Evolutionary conservation across 2,797 vertebrate species (phyloP), one percentile per base, ranked within the genome.

Genomic region (Cetoscarus ocellatus): DNA sequence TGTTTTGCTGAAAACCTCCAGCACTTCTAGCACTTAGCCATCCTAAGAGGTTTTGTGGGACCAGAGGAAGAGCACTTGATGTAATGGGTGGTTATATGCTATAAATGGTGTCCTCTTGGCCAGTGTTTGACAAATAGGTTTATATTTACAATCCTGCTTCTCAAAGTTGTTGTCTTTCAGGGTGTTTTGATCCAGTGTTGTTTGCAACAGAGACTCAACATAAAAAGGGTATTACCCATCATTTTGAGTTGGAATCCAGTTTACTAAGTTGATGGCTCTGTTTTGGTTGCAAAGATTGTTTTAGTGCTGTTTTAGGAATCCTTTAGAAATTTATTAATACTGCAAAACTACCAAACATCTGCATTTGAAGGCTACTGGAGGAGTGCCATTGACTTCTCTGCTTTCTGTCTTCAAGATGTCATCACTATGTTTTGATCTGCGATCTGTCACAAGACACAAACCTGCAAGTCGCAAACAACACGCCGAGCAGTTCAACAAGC

Each of bases 351-450:
- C 58, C 71, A 66, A 19, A 17, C 49, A 61, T 66, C 42, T 45
- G 17, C 61, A 52, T 42, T 38, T 12, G 58, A 65, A 51, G 17
- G 52, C 36, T 8, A 56, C 4, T 59, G 50, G 56, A 67, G 67
- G 54, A 39, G 64, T 40, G 51, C 55, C 17, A 1, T 49, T 59
- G 43, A 42, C 67, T 44, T 60, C 40, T 10, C 34, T 57, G 27
- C 67, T 40, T 61, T 66, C 53, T 59, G 34, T 76, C 74, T 77
- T 76, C 38, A 71, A 40, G 72, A 78, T 76, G 69, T 84, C 84
- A 76, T 87, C 88, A 87, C 84, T 75, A 58, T 84, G 54, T 77
- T 73, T 65, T 80, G 84, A 91, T 89, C 85, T 83, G 82, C 78
- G 71, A 85, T 88, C 80, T 60, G 83, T 78, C 86, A 80, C 60